Conservation (phyloP, 2,797 vertebrate genomes). For the Denticeps clupeoides region DNA sequence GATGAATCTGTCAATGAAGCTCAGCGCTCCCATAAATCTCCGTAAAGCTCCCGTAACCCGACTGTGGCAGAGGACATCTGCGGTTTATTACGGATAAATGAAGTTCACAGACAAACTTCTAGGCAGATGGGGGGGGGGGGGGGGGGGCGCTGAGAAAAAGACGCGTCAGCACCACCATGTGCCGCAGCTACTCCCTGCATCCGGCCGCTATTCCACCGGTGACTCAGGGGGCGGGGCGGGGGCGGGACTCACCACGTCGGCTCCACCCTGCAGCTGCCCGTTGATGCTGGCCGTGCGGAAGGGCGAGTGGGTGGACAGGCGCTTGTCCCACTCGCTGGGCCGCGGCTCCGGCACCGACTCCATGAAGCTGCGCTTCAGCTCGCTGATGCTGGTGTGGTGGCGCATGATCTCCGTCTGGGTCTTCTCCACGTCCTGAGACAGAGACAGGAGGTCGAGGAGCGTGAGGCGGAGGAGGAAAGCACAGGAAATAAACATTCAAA, state of each 20-base stretch:
- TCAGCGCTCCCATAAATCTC: too few relatives aligned
- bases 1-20: too few relatives aligned
- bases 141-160: too few relatives aligned
- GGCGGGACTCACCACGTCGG: constrained; percentile 70
- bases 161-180: background rate
- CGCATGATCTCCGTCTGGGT: constrained; percentile 90
- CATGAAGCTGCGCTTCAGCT: constrained; percentile 97
- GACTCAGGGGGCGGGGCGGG: background rate
- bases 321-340: constrained; percentile 96
- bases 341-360: constrained; percentile 83
- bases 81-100: too few relatives aligned
- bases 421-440: constrained; percentile 81
- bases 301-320: constrained; percentile 86
- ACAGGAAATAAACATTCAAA: background rate
- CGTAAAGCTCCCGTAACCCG: too few relatives aligned
- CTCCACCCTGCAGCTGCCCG: constrained; percentile 74
- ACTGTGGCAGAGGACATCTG: too few relatives aligned
- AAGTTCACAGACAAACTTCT: too few relatives aligned
- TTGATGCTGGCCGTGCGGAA: constrained; percentile 83
- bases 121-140: too few relatives aligned
- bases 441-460: background rate
- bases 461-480: background rate
- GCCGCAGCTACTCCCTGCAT: background rate
- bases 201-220: too few relatives aligned
- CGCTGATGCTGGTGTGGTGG: constrained; percentile 93